Evolutionary conservation across 2,113 vertebrate genomes (phyloP).

Genomic region (Ancistrus triradiatus): DNA sequence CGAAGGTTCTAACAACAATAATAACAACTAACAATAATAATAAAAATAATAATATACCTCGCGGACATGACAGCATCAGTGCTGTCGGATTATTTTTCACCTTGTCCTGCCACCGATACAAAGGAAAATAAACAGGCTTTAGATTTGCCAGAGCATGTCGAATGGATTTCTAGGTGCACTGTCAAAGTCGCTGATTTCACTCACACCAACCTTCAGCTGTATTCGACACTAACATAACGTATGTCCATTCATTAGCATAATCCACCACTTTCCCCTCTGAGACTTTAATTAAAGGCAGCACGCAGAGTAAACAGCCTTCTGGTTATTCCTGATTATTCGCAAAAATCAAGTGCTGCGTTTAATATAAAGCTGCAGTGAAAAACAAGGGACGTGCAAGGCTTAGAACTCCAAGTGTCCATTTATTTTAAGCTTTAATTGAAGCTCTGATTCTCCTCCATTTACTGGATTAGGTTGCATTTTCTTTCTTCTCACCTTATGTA

Average conservation of each 20-base stretch:
- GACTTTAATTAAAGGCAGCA: slow-evolving; percentile 96
- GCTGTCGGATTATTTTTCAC: background rate
- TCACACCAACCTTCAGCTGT: slow-evolving; percentile 80
- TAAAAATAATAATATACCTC: slow-evolving; percentile 5
- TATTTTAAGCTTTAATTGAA: background rate
- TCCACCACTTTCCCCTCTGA: slow-evolving; percentile 86
- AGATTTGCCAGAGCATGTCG: slow-evolving; percentile 61
- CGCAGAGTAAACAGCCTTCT: slow-evolving; percentile 41
- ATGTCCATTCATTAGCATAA: slow-evolving; percentile 93
- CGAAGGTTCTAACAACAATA: background rate
- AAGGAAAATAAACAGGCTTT: slow-evolving; percentile 36
- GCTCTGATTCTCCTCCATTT: too few species aligned
- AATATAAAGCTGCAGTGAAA: too few species aligned
- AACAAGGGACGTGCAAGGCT: background rate
- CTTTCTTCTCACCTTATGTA: too few species aligned
- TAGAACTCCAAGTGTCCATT: background rate
- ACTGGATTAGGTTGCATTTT: too few species aligned
- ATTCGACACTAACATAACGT: slow-evolving; percentile 76
- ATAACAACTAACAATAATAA: background rate
- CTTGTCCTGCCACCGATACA: slow-evolving; percentile 10
- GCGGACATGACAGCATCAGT: background rate
- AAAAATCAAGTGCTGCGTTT: too few species aligned
- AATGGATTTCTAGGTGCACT: slow-evolving; percentile 75
- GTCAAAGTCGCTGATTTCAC: slow-evolving; percentile 78
- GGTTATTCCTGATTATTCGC: slow-evolving; percentile 9